Evolutionary conservation across 1,140 invertebrate species (phyloP).

Genomic region (Drosophila prosaltans): DNA sequence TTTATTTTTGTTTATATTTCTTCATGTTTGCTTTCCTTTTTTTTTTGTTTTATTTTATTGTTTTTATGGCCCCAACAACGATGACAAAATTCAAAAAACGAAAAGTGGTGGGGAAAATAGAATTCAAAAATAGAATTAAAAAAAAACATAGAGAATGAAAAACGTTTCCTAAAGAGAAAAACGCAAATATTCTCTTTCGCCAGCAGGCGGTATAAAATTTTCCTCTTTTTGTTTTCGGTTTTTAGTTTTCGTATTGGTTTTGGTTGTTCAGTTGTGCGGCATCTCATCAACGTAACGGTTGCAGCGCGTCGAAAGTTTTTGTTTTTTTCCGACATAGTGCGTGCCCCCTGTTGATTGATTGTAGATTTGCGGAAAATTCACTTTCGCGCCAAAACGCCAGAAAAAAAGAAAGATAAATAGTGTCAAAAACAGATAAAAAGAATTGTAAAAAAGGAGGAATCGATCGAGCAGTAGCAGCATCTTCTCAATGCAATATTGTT

Average conservation of each 20-base stretch:
- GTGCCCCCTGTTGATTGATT: conserved; percentile 45
- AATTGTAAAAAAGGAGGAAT: conserved; percentile 6
- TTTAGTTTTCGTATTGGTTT: conserved; percentile 8
- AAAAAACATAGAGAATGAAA: background rate
- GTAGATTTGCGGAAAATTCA: conserved; percentile 51
- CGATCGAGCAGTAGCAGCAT: conserved; percentile 1
- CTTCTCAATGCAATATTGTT: conserved; percentile 74
- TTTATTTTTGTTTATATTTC: conserved; percentile 60
- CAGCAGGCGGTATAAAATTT: conserved; percentile 15
- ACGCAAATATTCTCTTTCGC: conserved; percentile 37
- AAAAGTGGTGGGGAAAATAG: conserved; percentile 12
- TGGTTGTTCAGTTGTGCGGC: conserved; percentile 33
- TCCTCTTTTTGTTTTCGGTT: conserved; percentile 24
- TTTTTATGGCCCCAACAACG: conserved; percentile 52
- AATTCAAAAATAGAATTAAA: conserved; percentile 30
- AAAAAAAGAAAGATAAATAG: background rate
- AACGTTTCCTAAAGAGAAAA: conserved; percentile 11
- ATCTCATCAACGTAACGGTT: conserved; percentile 38
- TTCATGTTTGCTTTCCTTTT: background rate
- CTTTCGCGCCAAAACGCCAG: conserved; percentile 29
- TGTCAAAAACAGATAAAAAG: conserved; percentile 9
- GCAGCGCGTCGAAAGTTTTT: conserved; percentile 25
- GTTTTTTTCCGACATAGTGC: conserved; percentile 3
- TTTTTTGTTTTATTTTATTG: conserved; percentile 27
- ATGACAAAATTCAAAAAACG: conserved; percentile 48